Conservation (phyloP, 2,797 vertebrate species). For the Myotis pilosus region DNA sequence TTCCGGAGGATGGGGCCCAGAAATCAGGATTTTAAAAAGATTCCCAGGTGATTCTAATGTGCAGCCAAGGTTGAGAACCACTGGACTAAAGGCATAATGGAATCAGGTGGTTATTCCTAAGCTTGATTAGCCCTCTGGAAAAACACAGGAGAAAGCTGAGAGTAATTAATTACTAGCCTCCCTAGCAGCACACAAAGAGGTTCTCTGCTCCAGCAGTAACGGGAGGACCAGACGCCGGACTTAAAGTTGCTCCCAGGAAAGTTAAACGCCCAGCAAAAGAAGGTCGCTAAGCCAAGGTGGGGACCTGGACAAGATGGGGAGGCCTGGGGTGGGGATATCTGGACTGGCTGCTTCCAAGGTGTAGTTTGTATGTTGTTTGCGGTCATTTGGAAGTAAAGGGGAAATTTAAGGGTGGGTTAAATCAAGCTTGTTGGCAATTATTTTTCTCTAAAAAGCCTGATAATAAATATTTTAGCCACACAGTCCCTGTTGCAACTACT, state of each 20-base stretch:
- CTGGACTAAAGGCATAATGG: neutral
- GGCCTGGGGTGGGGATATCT: accelerated
- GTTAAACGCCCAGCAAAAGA: neutral
- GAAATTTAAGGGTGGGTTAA: neutral
- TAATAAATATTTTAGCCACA: neutral
- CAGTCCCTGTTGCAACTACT: neutral
- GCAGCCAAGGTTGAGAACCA: too few relatives aligned
- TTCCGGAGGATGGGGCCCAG: too few relatives aligned
- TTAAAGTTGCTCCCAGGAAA: neutral
- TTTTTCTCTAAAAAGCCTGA: neutral
- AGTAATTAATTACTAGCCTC: neutral
- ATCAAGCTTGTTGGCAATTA: neutral
- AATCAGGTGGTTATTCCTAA: neutral
- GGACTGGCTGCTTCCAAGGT: neutral
- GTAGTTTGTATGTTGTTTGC: neutral
- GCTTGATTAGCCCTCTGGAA: neutral
- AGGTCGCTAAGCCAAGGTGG: neutral
- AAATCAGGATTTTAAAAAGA: too few relatives aligned
- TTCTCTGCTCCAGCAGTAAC: neutral
- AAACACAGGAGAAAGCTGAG: neutral
- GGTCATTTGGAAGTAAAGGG: neutral
- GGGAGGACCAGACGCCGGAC: neutral
- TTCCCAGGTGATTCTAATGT: too few relatives aligned
- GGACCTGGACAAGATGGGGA: neutral
- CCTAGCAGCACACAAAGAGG: neutral